Conservation (phyloP, 2,113 vertebrate genomes). For the Melanocharis versteri region DNA sequence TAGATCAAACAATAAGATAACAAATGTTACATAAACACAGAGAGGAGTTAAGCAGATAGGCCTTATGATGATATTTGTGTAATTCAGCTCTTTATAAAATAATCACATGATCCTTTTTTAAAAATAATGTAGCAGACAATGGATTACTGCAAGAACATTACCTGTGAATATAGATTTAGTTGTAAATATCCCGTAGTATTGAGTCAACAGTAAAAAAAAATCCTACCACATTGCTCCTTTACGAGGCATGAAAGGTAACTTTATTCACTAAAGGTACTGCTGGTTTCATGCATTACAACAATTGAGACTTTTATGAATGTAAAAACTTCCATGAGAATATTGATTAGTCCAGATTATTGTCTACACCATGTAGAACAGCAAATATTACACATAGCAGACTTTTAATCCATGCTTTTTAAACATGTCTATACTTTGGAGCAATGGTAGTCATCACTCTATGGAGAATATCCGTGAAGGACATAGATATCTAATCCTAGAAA, state of each 20-base stretch:
- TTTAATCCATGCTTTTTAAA: conserved; percentile 63
- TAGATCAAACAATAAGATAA: background rate
- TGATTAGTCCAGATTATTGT: conserved; percentile 61
- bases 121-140: background rate
- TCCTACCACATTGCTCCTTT: conserved; percentile 1
- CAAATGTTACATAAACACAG: background rate
- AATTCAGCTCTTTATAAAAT: background rate
- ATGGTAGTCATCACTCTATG: background rate
- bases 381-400: background rate
- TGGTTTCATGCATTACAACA: conserved; percentile 41
- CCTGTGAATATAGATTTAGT: background rate
- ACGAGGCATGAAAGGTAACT: conserved; percentile 30
- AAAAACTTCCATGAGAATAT: conserved; percentile 40
- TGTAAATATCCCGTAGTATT: background rate
- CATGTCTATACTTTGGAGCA: background rate
- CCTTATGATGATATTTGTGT: background rate
- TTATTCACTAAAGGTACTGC: conserved; percentile 27
- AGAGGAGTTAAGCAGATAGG: background rate
- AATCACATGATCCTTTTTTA: rapidly evolving
- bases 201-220: background rate
- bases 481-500: conserved; percentile 53
- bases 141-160: background rate
- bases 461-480: conserved; percentile 38
- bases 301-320: conserved; percentile 18
- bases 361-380: conserved; percentile 50